Conservation (phyloP, 2,797 vertebrate species). For the Denticeps clupeoides region DNA sequence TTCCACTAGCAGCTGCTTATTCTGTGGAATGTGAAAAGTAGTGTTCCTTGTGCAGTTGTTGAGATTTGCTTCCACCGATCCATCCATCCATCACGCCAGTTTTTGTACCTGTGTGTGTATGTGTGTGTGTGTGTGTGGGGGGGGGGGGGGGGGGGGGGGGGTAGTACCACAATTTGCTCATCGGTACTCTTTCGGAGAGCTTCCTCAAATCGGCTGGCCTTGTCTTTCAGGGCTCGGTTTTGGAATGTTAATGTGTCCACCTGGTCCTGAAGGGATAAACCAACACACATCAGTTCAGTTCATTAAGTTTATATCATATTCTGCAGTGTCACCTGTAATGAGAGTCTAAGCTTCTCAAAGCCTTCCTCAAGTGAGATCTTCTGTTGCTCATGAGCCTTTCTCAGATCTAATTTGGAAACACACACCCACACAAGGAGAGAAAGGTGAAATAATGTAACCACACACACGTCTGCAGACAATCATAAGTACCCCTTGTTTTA, state of each 20-base stretch:
- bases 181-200: constrained; percentile 84
- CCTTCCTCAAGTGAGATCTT: constrained; percentile 77
- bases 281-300: neutral
- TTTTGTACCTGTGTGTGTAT: neutral
- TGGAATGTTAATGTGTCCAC: constrained; percentile 92
- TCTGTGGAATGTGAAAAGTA: too few species aligned
- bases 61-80: too few species aligned
- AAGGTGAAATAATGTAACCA: too few species aligned
- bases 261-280: constrained; percentile 70
- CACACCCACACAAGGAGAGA: neutral
- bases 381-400: constrained; percentile 77
- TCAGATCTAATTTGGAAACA: constrained; percentile 58
- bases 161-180: constrained; percentile 81
- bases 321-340: constrained; percentile 67
- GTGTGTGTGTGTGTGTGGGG: neutral
- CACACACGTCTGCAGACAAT: neutral
- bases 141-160: neutral
- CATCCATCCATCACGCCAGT: too few species aligned
- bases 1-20: too few species aligned
- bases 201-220: constrained; percentile 89
- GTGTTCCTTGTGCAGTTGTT: too few species aligned
- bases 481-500: neutral
- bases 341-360: constrained; percentile 81
- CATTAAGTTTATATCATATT: too few species aligned
- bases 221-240: constrained; percentile 79